These are phyloP conservation scores for Myanophis thanlyinensis DNA, from an alignment of 2,113 vertebrate species.

Conservation along the genomic window DNA sequence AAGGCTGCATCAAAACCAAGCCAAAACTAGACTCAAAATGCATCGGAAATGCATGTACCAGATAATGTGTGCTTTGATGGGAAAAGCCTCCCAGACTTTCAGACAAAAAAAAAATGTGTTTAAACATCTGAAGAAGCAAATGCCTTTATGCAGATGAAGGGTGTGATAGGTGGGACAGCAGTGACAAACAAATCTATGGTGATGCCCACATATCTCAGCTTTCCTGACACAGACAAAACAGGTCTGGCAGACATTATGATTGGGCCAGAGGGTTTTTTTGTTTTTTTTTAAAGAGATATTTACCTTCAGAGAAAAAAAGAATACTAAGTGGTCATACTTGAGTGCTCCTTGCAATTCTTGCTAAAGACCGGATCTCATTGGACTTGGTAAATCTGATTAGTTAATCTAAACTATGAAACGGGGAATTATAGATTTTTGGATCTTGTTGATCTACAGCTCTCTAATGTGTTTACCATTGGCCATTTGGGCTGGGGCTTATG, in stretches of 20 bases:
- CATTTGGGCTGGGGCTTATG: background rate
- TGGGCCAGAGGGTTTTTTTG: slow-evolving; percentile 1
- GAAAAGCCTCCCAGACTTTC: background rate
- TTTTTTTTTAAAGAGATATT: background rate
- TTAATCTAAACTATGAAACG: background rate
- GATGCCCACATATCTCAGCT: slow-evolving; percentile 38
- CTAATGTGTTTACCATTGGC: background rate
- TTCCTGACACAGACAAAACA: slow-evolving; percentile 25
- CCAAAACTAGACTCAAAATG: accelerated
- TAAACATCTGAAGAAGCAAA: background rate
- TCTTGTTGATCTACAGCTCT: background rate
- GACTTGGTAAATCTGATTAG: background rate
- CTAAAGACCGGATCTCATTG: background rate
- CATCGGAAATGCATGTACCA: background rate
- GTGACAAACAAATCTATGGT: background rate
- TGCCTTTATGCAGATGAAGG: background rate
- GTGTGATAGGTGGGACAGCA: accelerated
- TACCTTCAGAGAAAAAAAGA: background rate
- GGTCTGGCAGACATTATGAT: background rate
- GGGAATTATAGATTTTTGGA: background rate
- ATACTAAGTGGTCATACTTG: background rate
- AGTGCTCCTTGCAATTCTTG: background rate
- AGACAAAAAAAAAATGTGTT: background rate
- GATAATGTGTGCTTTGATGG: background rate
- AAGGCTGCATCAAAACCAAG: background rate